Percentiles rank a stretch among this genome's conserved stretches.
Conservation (phyloP, 2,888 invertebrate species). For the Andrena marginata region DNA sequence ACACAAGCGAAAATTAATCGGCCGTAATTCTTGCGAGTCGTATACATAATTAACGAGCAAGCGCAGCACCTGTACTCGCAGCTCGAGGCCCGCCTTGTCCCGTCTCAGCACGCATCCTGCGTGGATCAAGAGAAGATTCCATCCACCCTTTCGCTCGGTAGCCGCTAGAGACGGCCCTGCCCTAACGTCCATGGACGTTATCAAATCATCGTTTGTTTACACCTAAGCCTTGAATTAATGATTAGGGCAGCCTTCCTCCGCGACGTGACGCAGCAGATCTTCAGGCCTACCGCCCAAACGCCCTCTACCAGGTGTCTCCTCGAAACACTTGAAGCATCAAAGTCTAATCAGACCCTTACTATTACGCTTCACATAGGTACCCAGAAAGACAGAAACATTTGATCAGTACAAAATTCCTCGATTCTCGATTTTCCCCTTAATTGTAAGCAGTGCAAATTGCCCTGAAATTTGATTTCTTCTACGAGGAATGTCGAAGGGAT, state of each 20-base stretch:
- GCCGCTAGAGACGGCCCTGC: slow-evolving; percentile 73
- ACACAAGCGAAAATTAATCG: slow-evolving; percentile 76
- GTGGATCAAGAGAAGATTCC: slow-evolving; percentile 75
- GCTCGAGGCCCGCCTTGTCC: slow-evolving; percentile 55
- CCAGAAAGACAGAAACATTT: not conserved
- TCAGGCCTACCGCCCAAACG: slow-evolving; percentile 77
- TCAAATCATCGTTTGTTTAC: slow-evolving; percentile 84
- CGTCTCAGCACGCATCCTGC: slow-evolving; percentile 56
- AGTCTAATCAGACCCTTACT: not conserved
- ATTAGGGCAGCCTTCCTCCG: slow-evolving; percentile 79
- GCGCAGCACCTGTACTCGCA: slow-evolving; percentile 75
- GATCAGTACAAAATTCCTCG: not conserved
- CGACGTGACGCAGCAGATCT: slow-evolving; percentile 82
- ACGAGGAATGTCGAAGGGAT: not conserved
- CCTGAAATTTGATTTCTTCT: too few species aligned
- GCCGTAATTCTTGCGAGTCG: slow-evolving; percentile 76
- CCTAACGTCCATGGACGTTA: slow-evolving; percentile 79
- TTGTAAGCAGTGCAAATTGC: too few species aligned
- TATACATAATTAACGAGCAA: slow-evolving; percentile 79
- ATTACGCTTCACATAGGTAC: not conserved
- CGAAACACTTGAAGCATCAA: not conserved
- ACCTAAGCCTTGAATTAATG: slow-evolving; percentile 84
- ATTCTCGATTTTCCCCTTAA: not conserved
- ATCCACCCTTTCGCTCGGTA: slow-evolving; percentile 70
- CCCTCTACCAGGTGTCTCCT: slow-evolving; percentile 74